These are phyloP conservation scores for Leptosomus discolor DNA, from an alignment of 2,113 vertebrate species.

Conservation along the genomic window DNA sequence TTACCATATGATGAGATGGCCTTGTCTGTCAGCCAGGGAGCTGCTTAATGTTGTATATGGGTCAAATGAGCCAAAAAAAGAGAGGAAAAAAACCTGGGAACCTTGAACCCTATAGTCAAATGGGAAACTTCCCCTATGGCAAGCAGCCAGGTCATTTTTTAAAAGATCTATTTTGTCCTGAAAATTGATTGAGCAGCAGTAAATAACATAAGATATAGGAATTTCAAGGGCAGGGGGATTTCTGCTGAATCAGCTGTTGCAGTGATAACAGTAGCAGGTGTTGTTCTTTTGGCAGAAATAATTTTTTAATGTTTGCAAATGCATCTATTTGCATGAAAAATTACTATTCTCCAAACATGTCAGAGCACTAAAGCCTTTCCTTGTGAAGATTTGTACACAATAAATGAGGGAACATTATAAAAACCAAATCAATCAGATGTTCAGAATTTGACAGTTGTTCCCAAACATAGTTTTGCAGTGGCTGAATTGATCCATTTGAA, in stretches of 20 bases:
- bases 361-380: background rate
- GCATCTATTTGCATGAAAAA: background rate
- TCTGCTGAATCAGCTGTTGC: slow-evolving; percentile 6
- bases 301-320: background rate
- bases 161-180: slow-evolving; percentile 11
- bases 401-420: background rate
- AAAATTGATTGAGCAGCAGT: slow-evolving; percentile 34
- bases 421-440: background rate
- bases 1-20: slow-evolving; percentile 74
- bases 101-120: slow-evolving; percentile 2
- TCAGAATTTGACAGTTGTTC: background rate
- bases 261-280: background rate
- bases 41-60: slow-evolving; percentile 72
- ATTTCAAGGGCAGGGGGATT: background rate
- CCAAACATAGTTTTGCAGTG: background rate
- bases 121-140: background rate
- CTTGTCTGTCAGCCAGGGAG: slow-evolving; percentile 68
- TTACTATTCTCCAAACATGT: background rate
- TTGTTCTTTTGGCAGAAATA: background rate
- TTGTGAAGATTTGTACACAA: background rate
- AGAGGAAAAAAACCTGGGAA: slow-evolving; percentile 9
- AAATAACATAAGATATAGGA: slow-evolving; percentile 7
- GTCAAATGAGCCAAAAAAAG: slow-evolving; percentile 73
- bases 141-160: background rate
- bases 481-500: background rate